phyloP scores from a whole-genome alignment of 2,888 invertebrate species.

The Ochropleura leucogaster region DNA sequence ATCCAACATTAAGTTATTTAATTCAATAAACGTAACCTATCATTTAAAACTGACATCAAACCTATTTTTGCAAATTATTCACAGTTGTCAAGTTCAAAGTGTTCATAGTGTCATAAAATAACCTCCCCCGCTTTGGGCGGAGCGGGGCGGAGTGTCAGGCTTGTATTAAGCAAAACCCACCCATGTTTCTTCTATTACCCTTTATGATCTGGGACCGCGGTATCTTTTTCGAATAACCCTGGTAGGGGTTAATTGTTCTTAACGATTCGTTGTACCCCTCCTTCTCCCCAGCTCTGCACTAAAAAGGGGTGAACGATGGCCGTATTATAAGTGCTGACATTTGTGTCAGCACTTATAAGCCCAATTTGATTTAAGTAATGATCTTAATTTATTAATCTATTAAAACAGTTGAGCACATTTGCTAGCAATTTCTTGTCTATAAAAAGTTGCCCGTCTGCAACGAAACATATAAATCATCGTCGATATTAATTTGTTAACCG shows the following conservation, averaged over 20 bases:
- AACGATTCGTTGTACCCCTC: not conserved
- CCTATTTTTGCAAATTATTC: not conserved
- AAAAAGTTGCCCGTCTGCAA: slow-evolving; percentile 7
- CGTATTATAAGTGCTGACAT: not conserved
- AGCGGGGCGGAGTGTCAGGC: no score
- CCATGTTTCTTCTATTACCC: no score
- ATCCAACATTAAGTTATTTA: not conserved
- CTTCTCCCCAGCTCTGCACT: not conserved
- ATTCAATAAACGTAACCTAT: not conserved
- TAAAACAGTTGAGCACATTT: not conserved
- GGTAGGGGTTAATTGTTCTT: no score
- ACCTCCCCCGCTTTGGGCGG: no score
- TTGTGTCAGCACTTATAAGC: no score
- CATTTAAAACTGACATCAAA: not conserved
- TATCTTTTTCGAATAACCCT: no score
- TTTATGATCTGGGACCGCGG: no score
- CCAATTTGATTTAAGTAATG: not conserved
- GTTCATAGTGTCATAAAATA: no score
- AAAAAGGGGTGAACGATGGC: no score
- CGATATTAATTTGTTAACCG: slow-evolving; percentile 50
- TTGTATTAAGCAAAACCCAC: no score
- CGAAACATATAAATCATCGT: slow-evolving; percentile 47
- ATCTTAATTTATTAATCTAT: not conserved
- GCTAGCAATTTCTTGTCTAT: not conserved
- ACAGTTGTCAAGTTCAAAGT: not conserved